Base-by-base conservation (phyloP, 2,888 invertebrate genomes). In the Eurytoma adleriae region DNA sequence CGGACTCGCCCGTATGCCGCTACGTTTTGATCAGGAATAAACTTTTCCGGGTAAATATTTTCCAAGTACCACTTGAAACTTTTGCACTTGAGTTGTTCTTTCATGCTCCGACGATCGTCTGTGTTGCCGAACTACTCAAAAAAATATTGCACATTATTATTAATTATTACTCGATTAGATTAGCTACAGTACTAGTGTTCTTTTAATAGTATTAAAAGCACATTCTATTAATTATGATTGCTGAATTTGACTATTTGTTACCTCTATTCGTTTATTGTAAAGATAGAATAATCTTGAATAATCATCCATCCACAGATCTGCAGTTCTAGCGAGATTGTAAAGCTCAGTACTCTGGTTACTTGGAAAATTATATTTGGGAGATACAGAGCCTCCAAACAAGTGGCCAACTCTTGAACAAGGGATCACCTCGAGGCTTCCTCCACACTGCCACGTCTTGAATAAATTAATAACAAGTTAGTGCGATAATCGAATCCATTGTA, bases 241-340 rank as follows among this genome's bases (percentile, higher is more conserved):
- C 85, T 83, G 30, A 56, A 13, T 54, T 72, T 27, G 3, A 24
- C 1, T n/a, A 20, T 56, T 56, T 0, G 24, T 90, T 87, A 95
- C 94, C 91, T 94, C 92, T 14, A 96, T 91, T 87, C 96, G 96
- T 0, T 94, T 94, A 56, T 98, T 93, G 91, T 98, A 95, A 87
- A 96, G 91, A 88, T 97, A 98, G 92, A 98, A 98, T 74, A 99
- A 92, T 82, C 97, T 93, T 70, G 97, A 97, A 89, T 98, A 99
- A 62, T 97, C 97, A 89, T 99, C 99, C 99, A 99, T 98, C 99
- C 99, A 99, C 5, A 98, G 98, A 71, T 97, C 95, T 0, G 97
- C 98, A 91, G 98, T 93, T 50, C 99, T 94, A 59, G 97, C 98
- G 0, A 98, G 98, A 91, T 99, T 99, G 81, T 98, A 95, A 84